Evolutionary conservation across 2,113 vertebrate genomes (phyloP).

Genomic region (Edolisoma coerulescens): DNA sequence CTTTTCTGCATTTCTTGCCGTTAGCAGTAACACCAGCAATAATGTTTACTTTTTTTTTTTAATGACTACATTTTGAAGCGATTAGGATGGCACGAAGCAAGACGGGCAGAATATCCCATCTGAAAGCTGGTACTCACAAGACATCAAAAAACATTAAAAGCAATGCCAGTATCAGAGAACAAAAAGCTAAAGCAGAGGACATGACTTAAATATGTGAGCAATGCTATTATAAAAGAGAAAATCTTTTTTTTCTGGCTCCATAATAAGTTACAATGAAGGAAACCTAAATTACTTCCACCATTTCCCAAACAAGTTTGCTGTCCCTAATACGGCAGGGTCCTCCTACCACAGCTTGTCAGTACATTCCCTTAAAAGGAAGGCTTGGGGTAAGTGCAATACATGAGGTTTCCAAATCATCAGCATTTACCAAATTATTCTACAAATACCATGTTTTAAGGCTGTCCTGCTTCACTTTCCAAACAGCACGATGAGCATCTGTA

Average conservation of each 20-base stretch:
- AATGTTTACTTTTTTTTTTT: slow-evolving; percentile 28
- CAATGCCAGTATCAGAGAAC: neutral
- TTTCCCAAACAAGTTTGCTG: neutral
- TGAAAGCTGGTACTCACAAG: neutral
- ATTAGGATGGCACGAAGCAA: neutral
- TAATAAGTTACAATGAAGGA: neutral
- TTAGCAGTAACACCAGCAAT: slow-evolving; percentile 42
- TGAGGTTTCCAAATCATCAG: neutral
- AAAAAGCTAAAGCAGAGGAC: neutral
- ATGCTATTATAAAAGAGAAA: neutral
- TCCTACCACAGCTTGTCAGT: neutral
- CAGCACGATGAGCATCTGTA: neutral
- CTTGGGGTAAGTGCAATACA: neutral
- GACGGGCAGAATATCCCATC: neutral
- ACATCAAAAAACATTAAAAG: slow-evolving; percentile 17
- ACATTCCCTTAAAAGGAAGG: neutral
- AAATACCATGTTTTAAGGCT: neutral
- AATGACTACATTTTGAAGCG: slow-evolving; percentile 37
- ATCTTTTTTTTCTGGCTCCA: neutral
- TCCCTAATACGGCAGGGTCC: neutral
- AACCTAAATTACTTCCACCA: neutral
- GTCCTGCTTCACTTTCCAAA: slow-evolving; percentile 24
- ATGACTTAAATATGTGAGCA: neutral
- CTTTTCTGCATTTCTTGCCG: neutral
- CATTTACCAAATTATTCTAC: slow-evolving; percentile 9